Evolutionary conservation across 2,888 invertebrate species (phyloP), one percentile per base, ranked within the genome.

Genomic region (Cordylochernes scorpioides): DNA sequence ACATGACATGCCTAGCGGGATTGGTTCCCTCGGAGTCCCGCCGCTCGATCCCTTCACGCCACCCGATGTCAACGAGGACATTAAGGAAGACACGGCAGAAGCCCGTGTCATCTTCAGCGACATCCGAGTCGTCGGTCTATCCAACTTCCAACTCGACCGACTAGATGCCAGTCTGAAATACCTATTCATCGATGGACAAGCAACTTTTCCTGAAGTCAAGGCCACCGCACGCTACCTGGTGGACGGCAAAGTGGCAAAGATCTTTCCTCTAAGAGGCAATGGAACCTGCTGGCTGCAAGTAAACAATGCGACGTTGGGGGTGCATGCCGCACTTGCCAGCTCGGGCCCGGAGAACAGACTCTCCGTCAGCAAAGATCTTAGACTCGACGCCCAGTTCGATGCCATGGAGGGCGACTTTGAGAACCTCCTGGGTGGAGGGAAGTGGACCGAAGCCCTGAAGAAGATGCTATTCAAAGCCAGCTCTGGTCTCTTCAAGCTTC

Each of bases 391-490:
- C 13, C 32, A 37, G 5, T 27, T 28, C 24, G 37, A 31, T n/a
- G 13, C 30, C 6, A 15, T 37, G 12, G 13, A 32, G 7, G 15
- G 34, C 10, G 3, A 34, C 15, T 17, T 37, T 22, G 37, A 37
- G 17, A 37, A 37, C 12, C 29, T 37, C 10, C 28, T 37, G 2
- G 37, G 37, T 5, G 37, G 34, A 2, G 37, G 34, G 10, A 14
- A 29, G 9, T 37, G 37, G 37, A 34, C 34, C 15, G 34, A 34
- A 16, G 24, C 34, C 5, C 12, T 37, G 8, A 9, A 31, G 19
- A 30, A 34, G n/a, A 28, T 37, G 7, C 16, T 37, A 2, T 33
- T 32, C 9, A 30, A 36, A 14, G 27, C 34, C 17, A 33, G 31
- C 25, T 33, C 33, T 15, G 31, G 31, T 27, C 22, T 36, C 3